phyloP scores from a whole-genome alignment of 2,888 invertebrate species.

The Seladonia tumulorum region DNA sequence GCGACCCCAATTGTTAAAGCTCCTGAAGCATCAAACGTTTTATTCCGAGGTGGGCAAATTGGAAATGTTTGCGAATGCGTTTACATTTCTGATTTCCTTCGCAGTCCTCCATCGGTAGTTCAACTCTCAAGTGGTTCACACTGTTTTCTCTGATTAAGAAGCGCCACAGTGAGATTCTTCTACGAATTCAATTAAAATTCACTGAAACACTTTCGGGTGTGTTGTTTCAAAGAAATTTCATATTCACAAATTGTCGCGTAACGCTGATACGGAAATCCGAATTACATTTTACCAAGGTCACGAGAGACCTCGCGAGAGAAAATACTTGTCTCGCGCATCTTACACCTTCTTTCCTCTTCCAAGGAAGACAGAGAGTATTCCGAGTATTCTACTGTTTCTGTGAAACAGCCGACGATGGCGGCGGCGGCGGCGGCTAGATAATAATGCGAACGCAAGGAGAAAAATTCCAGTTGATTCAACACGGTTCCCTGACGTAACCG shows the following conservation, averaged over 20 bases:
- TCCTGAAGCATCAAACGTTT: not conserved
- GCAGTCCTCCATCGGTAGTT: not conserved
- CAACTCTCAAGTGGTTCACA: not conserved
- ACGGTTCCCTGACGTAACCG: conserved; percentile 37
- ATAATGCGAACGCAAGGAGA: not conserved
- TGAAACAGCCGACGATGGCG: not conserved
- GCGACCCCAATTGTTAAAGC: not conserved
- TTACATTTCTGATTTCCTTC: not conserved
- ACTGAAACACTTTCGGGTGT: not conserved
- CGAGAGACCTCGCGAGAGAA: too few relatives aligned
- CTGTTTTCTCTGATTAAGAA: not conserved
- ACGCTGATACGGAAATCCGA: too few relatives aligned
- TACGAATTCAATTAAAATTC: not conserved
- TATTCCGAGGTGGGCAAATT: not conserved
- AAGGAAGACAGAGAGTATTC: not conserved
- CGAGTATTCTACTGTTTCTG: too few relatives aligned
- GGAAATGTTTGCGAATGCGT: not conserved
- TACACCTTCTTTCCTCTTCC: not conserved
- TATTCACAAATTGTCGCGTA: too few relatives aligned
- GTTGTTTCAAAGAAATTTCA: too few relatives aligned
- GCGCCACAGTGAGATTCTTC: fast-evolving
- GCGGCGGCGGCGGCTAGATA: not conserved
- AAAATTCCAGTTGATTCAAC: conserved; percentile 44
- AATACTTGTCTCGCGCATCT: not conserved
- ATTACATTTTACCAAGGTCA: not conserved